Evolutionary conservation across 2,113 vertebrate genomes (phyloP).

Genomic region (Ciconia maguari): DNA sequence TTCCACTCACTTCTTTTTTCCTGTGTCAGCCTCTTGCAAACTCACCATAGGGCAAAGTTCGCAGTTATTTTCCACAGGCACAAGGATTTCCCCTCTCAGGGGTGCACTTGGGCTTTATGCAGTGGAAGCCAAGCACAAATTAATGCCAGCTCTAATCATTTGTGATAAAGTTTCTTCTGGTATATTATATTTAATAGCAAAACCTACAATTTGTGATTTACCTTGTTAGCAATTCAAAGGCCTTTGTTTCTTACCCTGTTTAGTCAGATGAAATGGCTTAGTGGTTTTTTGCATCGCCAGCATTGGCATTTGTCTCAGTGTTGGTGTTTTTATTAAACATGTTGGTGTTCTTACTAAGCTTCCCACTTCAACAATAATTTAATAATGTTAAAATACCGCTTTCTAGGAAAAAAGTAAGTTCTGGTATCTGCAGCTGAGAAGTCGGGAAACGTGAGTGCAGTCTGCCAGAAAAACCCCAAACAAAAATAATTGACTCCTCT

Average conservation of each 20-base stretch:
- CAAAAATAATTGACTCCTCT: neutral
- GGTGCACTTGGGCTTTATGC: constrained; percentile 13
- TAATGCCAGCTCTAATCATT: neutral
- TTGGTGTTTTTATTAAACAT: neutral
- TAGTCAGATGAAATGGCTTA: constrained; percentile 14
- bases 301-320: neutral
- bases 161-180: constrained; percentile 9
- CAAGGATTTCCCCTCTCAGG: constrained; percentile 29
- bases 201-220: neutral
- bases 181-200: neutral
- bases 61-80: constrained; percentile 11
- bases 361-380: neutral
- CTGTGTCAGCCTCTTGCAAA: constrained; percentile 32
- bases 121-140: constrained; percentile 1
- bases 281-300: neutral
- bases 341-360: neutral
- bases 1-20: constrained; percentile 39
- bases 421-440: neutral
- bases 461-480: neutral
- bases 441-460: neutral
- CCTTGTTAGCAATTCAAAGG: neutral
- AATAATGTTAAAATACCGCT: neutral
- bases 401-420: neutral
- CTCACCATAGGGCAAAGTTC: constrained; percentile 24
- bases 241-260: neutral